These are phyloP conservation scores for Takifugu ocellatus DNA, from an alignment of 2,797 vertebrate genomes.

Conservation along the genomic window DNA sequence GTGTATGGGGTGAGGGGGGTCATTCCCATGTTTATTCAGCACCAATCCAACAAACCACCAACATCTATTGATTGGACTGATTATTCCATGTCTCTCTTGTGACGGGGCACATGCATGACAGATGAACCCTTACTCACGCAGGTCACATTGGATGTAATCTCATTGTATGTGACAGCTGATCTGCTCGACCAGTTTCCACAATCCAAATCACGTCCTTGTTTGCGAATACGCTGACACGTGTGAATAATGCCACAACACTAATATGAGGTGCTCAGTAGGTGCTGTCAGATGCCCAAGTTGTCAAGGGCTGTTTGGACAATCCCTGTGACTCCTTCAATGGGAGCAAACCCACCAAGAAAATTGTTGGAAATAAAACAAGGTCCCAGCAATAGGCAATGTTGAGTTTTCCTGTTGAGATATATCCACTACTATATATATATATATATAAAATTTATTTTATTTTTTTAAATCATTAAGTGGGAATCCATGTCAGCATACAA, in stretches of 20 bases:
- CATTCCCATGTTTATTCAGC: conserved; percentile 80
- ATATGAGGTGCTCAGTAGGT: conserved; percentile 52
- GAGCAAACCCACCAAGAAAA: conserved; percentile 10
- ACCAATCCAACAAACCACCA: conserved; percentile 56
- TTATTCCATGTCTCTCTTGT: conserved; percentile 75
- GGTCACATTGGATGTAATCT: conserved; percentile 67
- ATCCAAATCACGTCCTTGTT: conserved; percentile 55
- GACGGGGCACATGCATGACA: conserved; percentile 71
- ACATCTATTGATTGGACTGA: conserved; percentile 77
- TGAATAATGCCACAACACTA: conserved; percentile 56
- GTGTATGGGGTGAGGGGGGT: conserved; percentile 68
- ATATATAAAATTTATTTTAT: not conserved
- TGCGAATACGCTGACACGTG: conserved; percentile 54
- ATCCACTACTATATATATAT: not conserved
- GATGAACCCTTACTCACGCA: conserved; percentile 66
- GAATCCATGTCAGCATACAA: too few relatives aligned
- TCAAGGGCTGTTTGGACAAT: conserved; percentile 44
- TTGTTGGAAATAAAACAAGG: conserved; percentile 3
- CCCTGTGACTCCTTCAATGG: conserved; percentile 32
- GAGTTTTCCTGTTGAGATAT: too few relatives aligned
- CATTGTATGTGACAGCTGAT: conserved; percentile 63
- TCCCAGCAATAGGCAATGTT: too few relatives aligned
- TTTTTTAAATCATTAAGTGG: not conserved
- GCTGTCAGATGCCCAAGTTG: conserved; percentile 35
- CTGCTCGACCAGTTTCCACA: conserved; percentile 58